A percentile compares a stretch with the other conserved stretches of the same genome.
These are phyloP conservation scores for Heptranchias perlo DNA, from an alignment of 2,113 vertebrate species.

Conservation along the genomic window DNA sequence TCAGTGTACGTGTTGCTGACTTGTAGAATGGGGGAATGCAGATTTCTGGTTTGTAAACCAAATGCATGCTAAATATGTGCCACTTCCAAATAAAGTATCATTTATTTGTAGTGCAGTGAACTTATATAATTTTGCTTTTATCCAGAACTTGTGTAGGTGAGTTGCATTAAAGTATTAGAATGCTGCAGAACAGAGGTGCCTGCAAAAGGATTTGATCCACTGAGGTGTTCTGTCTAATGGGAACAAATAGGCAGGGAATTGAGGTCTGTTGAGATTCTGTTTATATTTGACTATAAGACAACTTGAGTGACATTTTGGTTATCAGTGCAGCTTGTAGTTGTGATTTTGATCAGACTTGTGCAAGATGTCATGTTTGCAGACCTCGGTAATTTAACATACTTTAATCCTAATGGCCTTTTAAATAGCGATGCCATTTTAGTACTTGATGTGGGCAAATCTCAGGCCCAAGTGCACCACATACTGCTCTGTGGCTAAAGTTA, in stretches of 20 bases:
- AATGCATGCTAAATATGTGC: background rate
- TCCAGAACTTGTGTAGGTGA: background rate
- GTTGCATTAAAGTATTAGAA: background rate
- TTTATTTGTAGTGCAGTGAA: background rate
- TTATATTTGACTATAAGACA: background rate
- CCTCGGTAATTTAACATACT: background rate
- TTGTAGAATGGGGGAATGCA: background rate
- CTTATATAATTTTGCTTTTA: background rate
- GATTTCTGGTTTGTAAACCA: background rate
- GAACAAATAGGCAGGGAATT: background rate
- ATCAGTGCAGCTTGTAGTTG: background rate
- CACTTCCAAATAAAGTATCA: too few species aligned
- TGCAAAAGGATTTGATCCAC: background rate
- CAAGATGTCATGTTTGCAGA: background rate
- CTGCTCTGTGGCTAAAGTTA: background rate
- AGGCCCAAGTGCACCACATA: too few species aligned
- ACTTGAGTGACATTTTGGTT: background rate
- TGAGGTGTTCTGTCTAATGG: background rate
- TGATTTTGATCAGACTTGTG: background rate
- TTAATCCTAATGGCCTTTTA: background rate
- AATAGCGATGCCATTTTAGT: background rate
- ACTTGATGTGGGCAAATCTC: background rate
- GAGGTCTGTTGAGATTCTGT: background rate
- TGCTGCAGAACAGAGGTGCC: background rate
- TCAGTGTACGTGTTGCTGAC: background rate